Evolutionary conservation across 1,140 invertebrate genomes (phyloP).

Genomic region (Saccostrea glomerata): DNA sequence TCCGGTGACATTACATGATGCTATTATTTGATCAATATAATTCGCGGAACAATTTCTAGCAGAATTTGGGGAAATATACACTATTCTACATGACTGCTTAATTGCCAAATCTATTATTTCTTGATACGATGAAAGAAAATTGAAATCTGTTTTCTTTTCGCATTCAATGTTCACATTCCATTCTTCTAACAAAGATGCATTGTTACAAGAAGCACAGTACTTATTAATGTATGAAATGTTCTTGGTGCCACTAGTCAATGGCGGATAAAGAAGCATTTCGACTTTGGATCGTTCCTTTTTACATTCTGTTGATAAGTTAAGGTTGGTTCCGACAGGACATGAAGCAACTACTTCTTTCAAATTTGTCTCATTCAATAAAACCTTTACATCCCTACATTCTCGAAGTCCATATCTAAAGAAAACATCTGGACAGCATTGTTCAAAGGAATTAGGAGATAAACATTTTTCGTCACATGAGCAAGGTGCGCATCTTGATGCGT

Average conservation of each 20-base stretch:
- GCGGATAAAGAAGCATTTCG: neutral
- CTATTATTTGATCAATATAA: neutral
- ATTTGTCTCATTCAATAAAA: neutral
- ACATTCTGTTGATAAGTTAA: neutral
- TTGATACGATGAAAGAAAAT: slow-evolving; percentile 1
- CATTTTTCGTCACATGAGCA: neutral
- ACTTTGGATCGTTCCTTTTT: neutral
- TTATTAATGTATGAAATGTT: neutral
- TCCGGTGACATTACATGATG: neutral
- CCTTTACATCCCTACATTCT: neutral
- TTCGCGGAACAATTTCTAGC: neutral
- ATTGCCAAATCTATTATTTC: slow-evolving; percentile 4
- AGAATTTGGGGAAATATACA: neutral
- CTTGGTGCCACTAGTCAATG: neutral
- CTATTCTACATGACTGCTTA: neutral
- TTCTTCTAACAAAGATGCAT: neutral
- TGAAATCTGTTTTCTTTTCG: neutral
- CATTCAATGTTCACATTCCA: neutral
- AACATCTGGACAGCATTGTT: neutral
- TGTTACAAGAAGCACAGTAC: neutral
- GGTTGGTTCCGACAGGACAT: neutral
- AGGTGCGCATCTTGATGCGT: neutral
- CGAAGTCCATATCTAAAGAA: neutral
- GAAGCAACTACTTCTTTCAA: neutral
- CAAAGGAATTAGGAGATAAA: neutral